phyloP scores from a whole-genome alignment of 2,113 vertebrate species.

The Notothenia rossii region DNA sequence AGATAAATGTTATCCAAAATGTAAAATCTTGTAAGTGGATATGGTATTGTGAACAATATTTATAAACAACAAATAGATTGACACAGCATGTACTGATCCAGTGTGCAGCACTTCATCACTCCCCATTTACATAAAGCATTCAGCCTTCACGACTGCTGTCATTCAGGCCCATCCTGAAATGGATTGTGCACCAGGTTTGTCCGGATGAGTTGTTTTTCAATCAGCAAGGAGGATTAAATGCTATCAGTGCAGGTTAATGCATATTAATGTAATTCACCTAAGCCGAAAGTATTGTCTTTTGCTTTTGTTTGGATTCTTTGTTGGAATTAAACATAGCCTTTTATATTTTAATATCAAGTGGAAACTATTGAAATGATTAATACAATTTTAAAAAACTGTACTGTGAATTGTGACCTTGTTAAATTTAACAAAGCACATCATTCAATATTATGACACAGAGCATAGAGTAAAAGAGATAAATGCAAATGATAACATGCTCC shows the following conservation, averaged over 20 bases:
- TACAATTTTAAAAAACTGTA: background rate
- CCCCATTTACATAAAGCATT: constrained; percentile 41
- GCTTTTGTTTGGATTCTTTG: constrained; percentile 39
- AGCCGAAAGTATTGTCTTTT: constrained; percentile 37
- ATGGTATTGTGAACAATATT: constrained; percentile 11
- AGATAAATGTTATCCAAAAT: background rate
- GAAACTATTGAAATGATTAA: background rate
- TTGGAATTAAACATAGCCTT: background rate
- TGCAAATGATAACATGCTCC: constrained; percentile 48
- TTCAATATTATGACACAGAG: constrained; percentile 28
- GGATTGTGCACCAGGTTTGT: constrained; percentile 39
- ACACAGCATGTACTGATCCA: constrained; percentile 18
- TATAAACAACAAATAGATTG: constrained; percentile 27
- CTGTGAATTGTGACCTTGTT: constrained; percentile 41
- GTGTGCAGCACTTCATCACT: constrained; percentile 41
- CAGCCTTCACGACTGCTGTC: constrained; percentile 47
- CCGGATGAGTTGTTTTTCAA: constrained; percentile 61
- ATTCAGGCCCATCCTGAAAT: constrained; percentile 49
- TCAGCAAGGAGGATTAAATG: constrained; percentile 58
- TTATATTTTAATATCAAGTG: background rate
- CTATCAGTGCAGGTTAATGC: constrained; percentile 54
- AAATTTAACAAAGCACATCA: constrained; percentile 24
- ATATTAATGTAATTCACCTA: constrained; percentile 49
- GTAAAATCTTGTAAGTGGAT: constrained; percentile 6
- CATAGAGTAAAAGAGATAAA: constrained; percentile 30